Percentiles rank a stretch among this genome's conserved stretches.
Evolutionary conservation across 2,888 invertebrate species (phyloP).

Genomic region (Campoplex capitator): DNA sequence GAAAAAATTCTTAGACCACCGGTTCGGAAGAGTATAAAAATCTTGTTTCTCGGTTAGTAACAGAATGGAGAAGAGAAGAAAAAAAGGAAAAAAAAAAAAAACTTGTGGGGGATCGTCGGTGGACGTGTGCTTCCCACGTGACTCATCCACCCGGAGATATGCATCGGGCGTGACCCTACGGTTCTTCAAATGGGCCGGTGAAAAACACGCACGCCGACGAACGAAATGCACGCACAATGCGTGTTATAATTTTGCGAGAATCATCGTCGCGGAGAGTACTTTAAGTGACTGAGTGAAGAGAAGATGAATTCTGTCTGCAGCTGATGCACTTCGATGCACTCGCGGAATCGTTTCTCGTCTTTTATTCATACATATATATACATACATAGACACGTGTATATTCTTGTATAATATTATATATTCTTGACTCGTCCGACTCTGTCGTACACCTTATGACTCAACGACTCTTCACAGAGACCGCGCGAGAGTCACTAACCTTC

Average conservation of each 20-base stretch:
- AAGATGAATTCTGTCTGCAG: constrained; percentile 42
- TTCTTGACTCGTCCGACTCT: constrained; percentile 42
- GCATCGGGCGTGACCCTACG: constrained; percentile 76
- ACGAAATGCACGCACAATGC: constrained; percentile 76
- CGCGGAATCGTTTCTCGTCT: constrained; percentile 42
- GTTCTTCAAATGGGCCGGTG: constrained; percentile 46
- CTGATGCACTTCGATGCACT: constrained; percentile 59
- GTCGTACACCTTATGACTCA: constrained; percentile 74
- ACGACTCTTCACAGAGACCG: constrained; percentile 64
- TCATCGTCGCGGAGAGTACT: constrained; percentile 17
- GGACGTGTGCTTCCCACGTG: constrained; percentile 78
- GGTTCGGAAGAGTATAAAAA: neutral
- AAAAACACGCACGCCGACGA: constrained; percentile 52
- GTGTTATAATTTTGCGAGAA: constrained; percentile 59
- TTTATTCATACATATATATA: constrained; percentile 3
- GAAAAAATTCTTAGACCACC: neutral
- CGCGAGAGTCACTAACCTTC: constrained; percentile 76
- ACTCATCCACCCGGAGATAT: constrained; percentile 79
- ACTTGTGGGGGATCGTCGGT: constrained; percentile 61
- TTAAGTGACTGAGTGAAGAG: constrained; percentile 6
- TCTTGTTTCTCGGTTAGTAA: constrained; percentile 30
- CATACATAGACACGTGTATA: neutral
- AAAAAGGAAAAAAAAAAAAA: constrained; percentile 19
- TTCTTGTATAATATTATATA: constrained; percentile 32
- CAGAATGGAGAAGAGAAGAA: neutral